phyloP scores from a whole-genome alignment of 1,140 invertebrate species.

The Akabosia matsudoensis region DNA sequence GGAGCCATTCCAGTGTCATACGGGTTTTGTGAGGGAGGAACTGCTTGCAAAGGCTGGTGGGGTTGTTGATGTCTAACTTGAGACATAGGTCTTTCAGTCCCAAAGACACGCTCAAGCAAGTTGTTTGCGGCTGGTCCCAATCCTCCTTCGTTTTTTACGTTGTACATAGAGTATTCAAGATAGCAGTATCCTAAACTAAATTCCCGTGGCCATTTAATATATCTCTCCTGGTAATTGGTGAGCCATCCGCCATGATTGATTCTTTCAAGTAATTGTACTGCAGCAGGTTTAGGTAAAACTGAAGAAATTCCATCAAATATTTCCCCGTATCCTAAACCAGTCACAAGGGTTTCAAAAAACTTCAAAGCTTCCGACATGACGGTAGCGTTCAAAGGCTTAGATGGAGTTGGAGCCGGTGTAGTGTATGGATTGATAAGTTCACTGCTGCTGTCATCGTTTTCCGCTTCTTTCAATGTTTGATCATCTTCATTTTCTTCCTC shows the following conservation, averaged over 20 bases:
- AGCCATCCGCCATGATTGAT: constrained; percentile 46
- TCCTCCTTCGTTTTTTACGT: constrained; percentile 45
- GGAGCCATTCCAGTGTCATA: neutral
- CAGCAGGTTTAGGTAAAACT: constrained; percentile 40
- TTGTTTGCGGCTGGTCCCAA: constrained; percentile 31
- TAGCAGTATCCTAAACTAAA: constrained; percentile 47
- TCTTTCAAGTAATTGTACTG: constrained; percentile 41
- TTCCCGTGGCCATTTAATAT: constrained; percentile 39
- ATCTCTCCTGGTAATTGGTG: constrained; percentile 29
- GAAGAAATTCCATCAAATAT: constrained; percentile 37
- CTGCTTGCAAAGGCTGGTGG: constrained; percentile 14
- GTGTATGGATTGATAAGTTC: constrained; percentile 31
- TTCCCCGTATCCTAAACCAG: constrained; percentile 39
- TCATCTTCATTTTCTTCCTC: constrained; percentile 6
- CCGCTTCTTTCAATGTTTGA: neutral
- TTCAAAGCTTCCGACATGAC: constrained; percentile 43
- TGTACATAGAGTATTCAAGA: constrained; percentile 44
- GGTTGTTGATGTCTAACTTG: neutral
- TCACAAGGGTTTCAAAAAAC: constrained; percentile 40
- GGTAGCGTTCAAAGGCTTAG: constrained; percentile 43
- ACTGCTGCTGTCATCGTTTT: constrained; percentile 15
- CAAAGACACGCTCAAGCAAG: constrained; percentile 35
- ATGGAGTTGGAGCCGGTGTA: neutral
- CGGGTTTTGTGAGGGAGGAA: neutral
- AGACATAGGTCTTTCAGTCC: neutral